Evolutionary conservation across 2,797 vertebrate species (phyloP).

Genomic region (Cuculus canorus): DNA sequence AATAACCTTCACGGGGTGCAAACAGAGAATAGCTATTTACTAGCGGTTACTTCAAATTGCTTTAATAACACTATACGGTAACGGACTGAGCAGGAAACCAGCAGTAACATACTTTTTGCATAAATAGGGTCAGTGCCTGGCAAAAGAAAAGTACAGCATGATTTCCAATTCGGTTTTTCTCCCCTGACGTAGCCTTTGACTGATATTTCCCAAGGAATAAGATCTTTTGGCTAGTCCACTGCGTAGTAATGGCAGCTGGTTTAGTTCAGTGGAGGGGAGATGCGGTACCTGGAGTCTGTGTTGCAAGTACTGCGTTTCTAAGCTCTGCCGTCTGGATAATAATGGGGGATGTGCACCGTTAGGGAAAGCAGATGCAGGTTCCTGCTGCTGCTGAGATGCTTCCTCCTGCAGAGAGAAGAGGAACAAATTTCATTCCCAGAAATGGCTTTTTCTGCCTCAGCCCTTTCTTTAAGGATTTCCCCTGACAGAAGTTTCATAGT

Average conservation of each 20-base stretch:
- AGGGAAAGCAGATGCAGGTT: constrained; percentile 82
- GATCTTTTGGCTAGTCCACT: not conserved
- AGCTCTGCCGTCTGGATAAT: constrained; percentile 88
- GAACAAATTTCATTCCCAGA: not conserved
- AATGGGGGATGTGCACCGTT: constrained; percentile 80
- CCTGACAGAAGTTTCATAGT: not conserved
- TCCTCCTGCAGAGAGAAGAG: constrained; percentile 82
- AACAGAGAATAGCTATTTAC: not conserved
- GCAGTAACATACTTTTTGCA: not conserved
- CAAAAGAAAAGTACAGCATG: not conserved
- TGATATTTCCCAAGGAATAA: not conserved
- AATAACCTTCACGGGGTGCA: not conserved
- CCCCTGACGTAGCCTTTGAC: not conserved
- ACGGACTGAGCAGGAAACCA: not conserved
- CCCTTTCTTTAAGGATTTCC: not conserved
- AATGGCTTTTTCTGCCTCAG: not conserved
- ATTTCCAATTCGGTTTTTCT: not conserved
- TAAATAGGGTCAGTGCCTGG: not conserved
- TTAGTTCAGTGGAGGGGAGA: not conserved
- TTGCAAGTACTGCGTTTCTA: constrained; percentile 92
- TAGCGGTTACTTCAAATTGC: not conserved
- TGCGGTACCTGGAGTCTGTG: constrained; percentile 89
- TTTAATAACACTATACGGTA: not conserved
- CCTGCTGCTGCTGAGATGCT: constrained; percentile 84
- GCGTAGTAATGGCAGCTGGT: too few species aligned